Evolutionary conservation across 2,797 vertebrate species (phyloP), one percentile per base, ranked within the genome.

Genomic region (Amblyraja radiata): DNA sequence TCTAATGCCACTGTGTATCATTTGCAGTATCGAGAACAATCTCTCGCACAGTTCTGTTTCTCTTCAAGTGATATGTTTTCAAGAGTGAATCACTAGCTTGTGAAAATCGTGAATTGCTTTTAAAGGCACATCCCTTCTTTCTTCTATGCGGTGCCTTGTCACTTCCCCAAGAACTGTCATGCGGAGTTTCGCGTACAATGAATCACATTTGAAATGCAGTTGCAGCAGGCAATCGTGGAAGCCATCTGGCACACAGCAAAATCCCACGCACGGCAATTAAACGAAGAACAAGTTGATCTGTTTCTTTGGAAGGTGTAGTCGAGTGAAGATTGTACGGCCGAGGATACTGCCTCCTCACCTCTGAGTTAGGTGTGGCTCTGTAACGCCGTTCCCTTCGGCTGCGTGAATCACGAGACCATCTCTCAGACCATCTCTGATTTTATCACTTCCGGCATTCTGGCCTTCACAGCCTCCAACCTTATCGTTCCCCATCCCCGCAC

Each of bases 1-100:
- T 68, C 46, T 68, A 68, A 68, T 88, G 32, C 84, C 84, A 88
- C 63, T 88, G 84, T 68, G 84, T 68, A 88, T 68, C 84, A 68
- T 88, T 88, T 88, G 36, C 63, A 88, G n/a, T 36, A 88, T 21
- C 4, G 32, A 36, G 63, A 36, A 36, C 84, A 36, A 88, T 88
- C 61, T 88, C n/a, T 88, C 63, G 68, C 63, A 88, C 61, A 36
- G n/a, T 68, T 88, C 61, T 68, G n/a, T 68, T 88, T 68, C 84
- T 7, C n/a, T 68, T 88, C 21, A 68, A 88, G n/a, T 88, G 32
- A 68, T 68, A 88, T 39, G 63, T 88, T 88, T 88, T 68, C 32
- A 36, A 21, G n/a, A 88, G 63, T 68, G 63, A 88, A 68, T 68
- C n/a, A 88, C 54, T 88, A 63, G 63, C n/a, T 68, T 65, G 84